Percentiles rank a stretch among this genome's conserved stretches.
Conservation (phyloP, 2,797 vertebrate genomes). For the Bradypus variegatus region DNA sequence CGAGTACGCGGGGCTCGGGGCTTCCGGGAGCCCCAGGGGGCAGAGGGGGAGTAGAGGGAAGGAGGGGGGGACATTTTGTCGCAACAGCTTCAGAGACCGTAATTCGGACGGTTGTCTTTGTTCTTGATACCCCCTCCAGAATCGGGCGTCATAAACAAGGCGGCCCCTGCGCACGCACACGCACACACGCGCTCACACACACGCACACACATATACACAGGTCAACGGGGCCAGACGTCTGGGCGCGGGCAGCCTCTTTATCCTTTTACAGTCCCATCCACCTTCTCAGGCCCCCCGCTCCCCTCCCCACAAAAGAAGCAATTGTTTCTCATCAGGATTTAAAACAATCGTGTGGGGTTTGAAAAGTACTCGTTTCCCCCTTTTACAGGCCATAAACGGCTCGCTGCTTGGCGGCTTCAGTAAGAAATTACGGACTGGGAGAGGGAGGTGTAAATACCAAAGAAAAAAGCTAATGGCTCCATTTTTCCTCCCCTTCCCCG, state of each 20-base stretch:
- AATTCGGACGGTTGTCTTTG: constrained; percentile 76
- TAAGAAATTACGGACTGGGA: neutral
- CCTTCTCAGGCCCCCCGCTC: constrained; percentile 36
- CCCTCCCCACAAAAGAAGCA: constrained; percentile 71
- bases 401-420: neutral
- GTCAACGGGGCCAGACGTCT: constrained; percentile 79
- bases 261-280: constrained; percentile 73
- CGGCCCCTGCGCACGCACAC: neutral
- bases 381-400: constrained; percentile 41
- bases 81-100: constrained; percentile 70
- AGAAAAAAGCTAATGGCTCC: neutral
- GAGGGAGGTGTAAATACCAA: neutral
- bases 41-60: neutral
- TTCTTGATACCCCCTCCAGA: constrained; percentile 66
- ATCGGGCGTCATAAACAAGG: constrained; percentile 68
- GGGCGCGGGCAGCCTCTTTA: constrained; percentile 72
- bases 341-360: constrained; percentile 71
- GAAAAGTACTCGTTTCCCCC: constrained; percentile 57
- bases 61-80: constrained; percentile 46
- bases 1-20: neutral
- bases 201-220: neutral
- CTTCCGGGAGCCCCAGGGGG: neutral
- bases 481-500: neutral
- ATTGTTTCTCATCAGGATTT: constrained; percentile 72
- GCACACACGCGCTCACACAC: neutral